phyloP scores from a whole-genome alignment of 2,113 vertebrate genomes.

The Triplophysa siluroides region DNA sequence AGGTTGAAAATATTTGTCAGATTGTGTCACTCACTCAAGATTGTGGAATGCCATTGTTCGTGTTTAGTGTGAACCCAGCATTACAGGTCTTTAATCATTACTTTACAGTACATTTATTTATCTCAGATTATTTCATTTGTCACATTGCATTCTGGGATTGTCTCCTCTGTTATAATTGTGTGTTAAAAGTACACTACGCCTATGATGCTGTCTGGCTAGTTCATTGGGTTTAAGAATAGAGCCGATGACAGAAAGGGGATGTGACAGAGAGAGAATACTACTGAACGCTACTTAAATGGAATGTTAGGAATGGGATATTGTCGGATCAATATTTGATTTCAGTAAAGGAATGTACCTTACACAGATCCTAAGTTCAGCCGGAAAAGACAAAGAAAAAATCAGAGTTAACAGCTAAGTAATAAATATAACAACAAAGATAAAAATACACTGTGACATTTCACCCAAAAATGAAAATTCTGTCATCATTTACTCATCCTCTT shows the following conservation, averaged over 20 bases:
- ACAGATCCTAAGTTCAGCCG: constrained; percentile 92
- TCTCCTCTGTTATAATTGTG: too few relatives aligned
- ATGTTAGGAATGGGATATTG: background rate
- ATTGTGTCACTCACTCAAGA: too few relatives aligned
- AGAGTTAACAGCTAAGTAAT: background rate
- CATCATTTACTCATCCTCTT: too few relatives aligned
- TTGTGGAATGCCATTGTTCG: too few relatives aligned
- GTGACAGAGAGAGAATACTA: background rate
- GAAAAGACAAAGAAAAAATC: constrained; percentile 67
- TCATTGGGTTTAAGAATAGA: background rate
- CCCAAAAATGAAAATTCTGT: too few relatives aligned
- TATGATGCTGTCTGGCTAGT: background rate
- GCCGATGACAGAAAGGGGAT: background rate
- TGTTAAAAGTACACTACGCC: too few relatives aligned
- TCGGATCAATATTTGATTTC: background rate
- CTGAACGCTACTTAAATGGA: background rate
- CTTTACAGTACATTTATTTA: too few relatives aligned
- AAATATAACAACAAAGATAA: background rate
- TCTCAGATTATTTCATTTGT: too few relatives aligned
- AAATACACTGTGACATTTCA: background rate
- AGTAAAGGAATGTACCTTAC: constrained; percentile 82
- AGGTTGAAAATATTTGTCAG: too few relatives aligned
- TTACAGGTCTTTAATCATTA: too few relatives aligned
- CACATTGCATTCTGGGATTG: too few relatives aligned
- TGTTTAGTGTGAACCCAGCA: too few relatives aligned